Evolutionary conservation across 2,888 invertebrate species (phyloP).

Genomic region (Pseudococcus jackbeardsleyi): DNA sequence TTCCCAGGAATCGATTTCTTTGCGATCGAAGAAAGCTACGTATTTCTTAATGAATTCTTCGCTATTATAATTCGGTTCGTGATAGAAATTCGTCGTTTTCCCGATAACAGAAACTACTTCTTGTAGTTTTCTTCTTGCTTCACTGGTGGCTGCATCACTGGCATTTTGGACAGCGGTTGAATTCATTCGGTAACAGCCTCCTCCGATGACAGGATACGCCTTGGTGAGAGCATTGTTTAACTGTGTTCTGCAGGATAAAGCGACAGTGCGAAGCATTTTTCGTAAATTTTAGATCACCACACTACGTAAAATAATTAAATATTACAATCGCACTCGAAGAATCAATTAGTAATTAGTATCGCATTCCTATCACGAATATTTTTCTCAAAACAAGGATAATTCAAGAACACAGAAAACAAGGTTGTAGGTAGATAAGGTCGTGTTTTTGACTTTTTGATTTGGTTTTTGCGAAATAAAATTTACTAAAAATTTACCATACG

Average conservation of each 20-base stretch:
- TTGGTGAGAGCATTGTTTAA: conserved; percentile 6
- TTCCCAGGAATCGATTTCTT: conserved; percentile 95
- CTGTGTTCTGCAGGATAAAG: conserved; percentile 29
- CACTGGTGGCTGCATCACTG: not conserved
- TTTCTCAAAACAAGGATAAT: not conserved
- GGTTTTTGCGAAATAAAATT: too few relatives aligned
- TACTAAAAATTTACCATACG: too few relatives aligned
- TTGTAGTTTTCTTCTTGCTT: conserved; percentile 23
- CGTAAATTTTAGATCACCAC: conserved; percentile 9
- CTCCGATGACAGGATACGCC: conserved; percentile 56
- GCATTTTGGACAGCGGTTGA: conserved; percentile 8
- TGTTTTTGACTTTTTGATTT: too few relatives aligned
- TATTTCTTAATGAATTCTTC: conserved; percentile 89
- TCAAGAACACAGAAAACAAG: conserved; percentile 35
- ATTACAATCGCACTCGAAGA: not conserved
- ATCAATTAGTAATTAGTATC: not conserved
- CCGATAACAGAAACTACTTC: not conserved
- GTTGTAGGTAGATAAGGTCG: not conserved
- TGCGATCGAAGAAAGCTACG: conserved; percentile 85
- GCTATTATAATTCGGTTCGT: conserved; percentile 76
- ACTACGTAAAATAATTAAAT: not conserved
- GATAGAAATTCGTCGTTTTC: conserved; percentile 42
- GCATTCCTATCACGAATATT: conserved; percentile 15
- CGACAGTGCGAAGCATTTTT: conserved; percentile 58
- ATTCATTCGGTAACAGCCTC: conserved; percentile 55